These are phyloP conservation scores for Andrena camellia DNA, from an alignment of 2,888 invertebrate species.

Conservation along the genomic window DNA sequence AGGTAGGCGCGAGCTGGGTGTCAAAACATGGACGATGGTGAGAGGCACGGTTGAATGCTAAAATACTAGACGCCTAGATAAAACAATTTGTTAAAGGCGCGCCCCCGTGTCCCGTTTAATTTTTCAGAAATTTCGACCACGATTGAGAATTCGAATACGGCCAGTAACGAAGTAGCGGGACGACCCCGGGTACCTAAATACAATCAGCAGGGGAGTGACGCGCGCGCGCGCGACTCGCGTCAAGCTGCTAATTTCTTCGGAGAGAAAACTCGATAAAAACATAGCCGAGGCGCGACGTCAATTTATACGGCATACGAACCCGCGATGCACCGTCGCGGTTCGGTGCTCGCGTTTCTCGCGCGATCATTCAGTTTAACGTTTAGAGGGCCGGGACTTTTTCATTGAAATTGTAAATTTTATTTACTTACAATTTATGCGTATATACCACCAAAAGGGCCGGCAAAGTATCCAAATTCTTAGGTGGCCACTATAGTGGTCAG, in stretches of 20 bases:
- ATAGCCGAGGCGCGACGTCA: background rate
- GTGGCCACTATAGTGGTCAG: too few relatives aligned
- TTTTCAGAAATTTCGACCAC: background rate
- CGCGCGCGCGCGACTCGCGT: background rate
- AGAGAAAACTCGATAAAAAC: background rate
- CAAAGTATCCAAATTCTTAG: too few relatives aligned
- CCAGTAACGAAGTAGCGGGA: background rate
- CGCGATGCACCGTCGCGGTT: background rate
- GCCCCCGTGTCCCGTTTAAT: too few relatives aligned
- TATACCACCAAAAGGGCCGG: too few relatives aligned
- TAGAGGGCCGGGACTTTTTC: too few relatives aligned
- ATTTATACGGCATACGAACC: background rate
- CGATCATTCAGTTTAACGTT: background rate
- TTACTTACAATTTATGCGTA: too few relatives aligned
- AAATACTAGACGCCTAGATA: background rate
- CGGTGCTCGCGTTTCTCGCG: background rate
- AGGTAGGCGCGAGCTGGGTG: background rate
- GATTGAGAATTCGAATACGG: background rate
- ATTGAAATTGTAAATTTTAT: too few relatives aligned
- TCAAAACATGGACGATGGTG: background rate
- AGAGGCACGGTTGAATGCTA: background rate
- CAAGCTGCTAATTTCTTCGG: background rate
- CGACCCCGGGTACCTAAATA: background rate
- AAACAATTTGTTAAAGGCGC: too few relatives aligned
- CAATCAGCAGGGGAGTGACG: background rate